phyloP scores from a whole-genome alignment of 1,140 invertebrate species.

The Cotesia vestalis region DNA sequence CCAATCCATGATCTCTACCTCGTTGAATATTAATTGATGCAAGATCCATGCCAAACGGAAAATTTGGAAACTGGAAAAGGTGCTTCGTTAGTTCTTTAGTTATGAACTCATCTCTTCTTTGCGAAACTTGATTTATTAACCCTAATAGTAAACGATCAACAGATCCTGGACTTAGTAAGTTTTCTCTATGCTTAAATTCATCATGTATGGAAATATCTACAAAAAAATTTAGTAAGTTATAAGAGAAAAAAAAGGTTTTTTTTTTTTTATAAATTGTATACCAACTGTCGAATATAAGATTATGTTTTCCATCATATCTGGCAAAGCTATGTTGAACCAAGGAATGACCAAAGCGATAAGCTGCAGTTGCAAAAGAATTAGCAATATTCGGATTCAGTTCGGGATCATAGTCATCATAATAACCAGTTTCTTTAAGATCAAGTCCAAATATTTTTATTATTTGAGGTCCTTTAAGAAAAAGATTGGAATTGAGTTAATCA shows the following conservation, averaged over 20 bases:
- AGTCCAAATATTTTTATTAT: constrained; percentile 79
- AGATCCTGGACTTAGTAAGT: constrained; percentile 72
- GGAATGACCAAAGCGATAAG: constrained; percentile 95
- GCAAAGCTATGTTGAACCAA: constrained; percentile 83
- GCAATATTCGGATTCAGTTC: constrained; percentile 85
- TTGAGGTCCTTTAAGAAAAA: constrained; percentile 66
- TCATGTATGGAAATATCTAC: constrained; percentile 82
- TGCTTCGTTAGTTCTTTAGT: constrained; percentile 86
- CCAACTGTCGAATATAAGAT: constrained; percentile 73
- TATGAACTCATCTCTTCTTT: constrained; percentile 84
- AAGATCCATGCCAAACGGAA: constrained; percentile 85
- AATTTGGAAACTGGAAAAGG: constrained; percentile 79
- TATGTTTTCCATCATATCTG: constrained; percentile 72
- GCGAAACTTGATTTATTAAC: constrained; percentile 78
- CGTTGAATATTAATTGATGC: constrained; percentile 90
- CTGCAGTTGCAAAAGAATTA: constrained; percentile 93
- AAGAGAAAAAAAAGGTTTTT: background rate
- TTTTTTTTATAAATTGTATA: constrained; percentile 11
- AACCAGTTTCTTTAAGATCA: constrained; percentile 71
- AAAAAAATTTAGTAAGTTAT: constrained; percentile 41
- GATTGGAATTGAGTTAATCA: background rate
- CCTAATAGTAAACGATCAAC: constrained; percentile 82
- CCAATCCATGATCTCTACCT: constrained; percentile 89
- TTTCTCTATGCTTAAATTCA: constrained; percentile 74
- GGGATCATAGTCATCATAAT: constrained; percentile 78